Conservation (phyloP, 35 echinoderm and acorn worm genomes). For the Acanthaster planci region DNA sequence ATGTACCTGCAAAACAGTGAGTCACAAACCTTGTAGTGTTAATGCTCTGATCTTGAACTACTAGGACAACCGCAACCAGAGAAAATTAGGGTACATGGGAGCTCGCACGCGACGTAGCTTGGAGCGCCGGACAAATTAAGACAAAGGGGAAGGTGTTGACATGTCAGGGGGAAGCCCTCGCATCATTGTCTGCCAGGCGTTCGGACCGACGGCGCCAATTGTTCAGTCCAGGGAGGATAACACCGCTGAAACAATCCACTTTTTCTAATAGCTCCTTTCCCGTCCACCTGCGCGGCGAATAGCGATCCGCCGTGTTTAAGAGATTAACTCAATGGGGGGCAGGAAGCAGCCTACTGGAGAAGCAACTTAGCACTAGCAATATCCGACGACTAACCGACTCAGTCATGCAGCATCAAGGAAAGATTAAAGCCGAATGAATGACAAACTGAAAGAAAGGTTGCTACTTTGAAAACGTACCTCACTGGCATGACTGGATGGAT, state of each 20-base stretch:
- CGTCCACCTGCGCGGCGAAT: not conserved
- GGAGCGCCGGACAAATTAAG: not conserved
- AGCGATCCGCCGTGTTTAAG: not conserved
- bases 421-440: too few species aligned
- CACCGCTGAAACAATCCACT: not conserved
- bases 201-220: not conserved
- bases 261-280: not conserved
- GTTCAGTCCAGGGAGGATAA: not conserved
- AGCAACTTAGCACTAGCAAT: too few species aligned
- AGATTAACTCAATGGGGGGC: not conserved
- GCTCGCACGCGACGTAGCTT: too few species aligned
- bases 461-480: too few species aligned
- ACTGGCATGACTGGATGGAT: too few species aligned
- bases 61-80: not conserved
- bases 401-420: too few species aligned
- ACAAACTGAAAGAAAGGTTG: too few species aligned
- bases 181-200: not conserved
- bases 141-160: conserved; percentile 15
- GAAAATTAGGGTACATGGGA: too few species aligned
- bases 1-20: conserved; percentile 23
- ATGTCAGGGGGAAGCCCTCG: not conserved
- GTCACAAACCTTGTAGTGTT: not conserved
- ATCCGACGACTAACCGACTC: too few species aligned
- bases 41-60: conserved; percentile 15
- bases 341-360: too few species aligned